These are phyloP conservation scores for Rhea pennata DNA, from an alignment of 2,113 vertebrate genomes.

Conservation along the genomic window DNA sequence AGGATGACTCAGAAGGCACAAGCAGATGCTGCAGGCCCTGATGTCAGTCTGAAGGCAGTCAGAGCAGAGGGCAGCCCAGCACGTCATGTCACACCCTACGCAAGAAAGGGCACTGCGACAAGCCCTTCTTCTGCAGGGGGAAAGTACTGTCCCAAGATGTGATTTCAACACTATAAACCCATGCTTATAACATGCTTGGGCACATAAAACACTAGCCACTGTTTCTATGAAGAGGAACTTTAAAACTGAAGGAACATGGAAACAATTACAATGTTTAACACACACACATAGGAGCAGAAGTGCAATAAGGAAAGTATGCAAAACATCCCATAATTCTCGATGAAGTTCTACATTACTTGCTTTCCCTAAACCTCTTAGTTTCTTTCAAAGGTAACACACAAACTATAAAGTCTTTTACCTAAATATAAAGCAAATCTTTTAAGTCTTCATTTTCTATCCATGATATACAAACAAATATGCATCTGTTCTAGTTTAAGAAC, in stretches of 20 bases:
- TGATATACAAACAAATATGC: background rate
- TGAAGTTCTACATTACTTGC: background rate
- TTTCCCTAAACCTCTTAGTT: background rate
- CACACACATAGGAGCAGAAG: background rate
- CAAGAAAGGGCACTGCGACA: background rate
- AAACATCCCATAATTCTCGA: rapidly evolving
- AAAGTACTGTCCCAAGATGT: rapidly evolving
- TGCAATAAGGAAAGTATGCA: background rate
- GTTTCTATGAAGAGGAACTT: background rate
- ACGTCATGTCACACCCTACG: background rate
- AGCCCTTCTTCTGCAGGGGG: background rate
- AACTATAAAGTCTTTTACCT: background rate
- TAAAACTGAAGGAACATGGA: background rate
- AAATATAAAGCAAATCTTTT: background rate
- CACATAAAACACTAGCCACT: background rate
- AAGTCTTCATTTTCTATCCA: background rate
- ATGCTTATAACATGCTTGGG: rapidly evolving
- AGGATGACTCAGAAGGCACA: background rate
- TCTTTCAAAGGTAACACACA: background rate
- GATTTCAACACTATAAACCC: background rate
- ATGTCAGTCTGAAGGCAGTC: background rate
- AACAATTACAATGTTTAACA: background rate
- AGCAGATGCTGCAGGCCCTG: background rate
- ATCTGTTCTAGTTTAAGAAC: background rate
- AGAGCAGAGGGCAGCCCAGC: background rate